A percentile compares a stretch with the other conserved stretches of the same genome.
These are phyloP conservation scores for Mola mola DNA, from an alignment of 2,113 vertebrate genomes.

Conservation along the genomic window DNA sequence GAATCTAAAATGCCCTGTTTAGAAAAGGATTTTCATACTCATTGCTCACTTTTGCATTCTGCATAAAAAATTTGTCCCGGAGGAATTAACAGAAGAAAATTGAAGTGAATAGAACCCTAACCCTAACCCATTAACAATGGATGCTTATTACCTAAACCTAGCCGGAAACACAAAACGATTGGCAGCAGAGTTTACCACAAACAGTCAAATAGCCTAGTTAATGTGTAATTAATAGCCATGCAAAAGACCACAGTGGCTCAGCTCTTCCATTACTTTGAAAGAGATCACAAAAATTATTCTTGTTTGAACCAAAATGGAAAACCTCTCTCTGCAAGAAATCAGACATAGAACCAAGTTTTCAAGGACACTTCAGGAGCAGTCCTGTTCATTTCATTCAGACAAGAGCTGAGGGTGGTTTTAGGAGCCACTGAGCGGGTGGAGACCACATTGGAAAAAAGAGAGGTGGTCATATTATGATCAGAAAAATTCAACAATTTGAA, in stretches of 20 bases:
- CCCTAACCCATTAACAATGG: no score
- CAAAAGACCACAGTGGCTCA: background rate
- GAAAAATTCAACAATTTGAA: background rate
- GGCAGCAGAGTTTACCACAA: no score
- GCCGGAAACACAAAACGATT: no score
- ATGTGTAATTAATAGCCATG: constrained; percentile 9
- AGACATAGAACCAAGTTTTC: background rate
- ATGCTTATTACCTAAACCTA: no score
- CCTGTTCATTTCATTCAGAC: background rate
- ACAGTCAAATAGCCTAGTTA: background rate
- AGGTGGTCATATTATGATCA: no score
- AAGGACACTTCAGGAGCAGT: background rate
- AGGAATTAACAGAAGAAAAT: constrained; percentile 47
- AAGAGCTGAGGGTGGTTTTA: background rate
- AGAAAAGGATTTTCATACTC: constrained; percentile 25
- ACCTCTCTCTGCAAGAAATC: background rate
- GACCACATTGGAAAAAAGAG: background rate
- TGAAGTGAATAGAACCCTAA: constrained; percentile 54
- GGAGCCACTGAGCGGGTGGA: background rate
- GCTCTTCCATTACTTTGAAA: background rate
- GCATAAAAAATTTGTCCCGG: constrained; percentile 32
- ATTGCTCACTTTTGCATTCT: constrained; percentile 38
- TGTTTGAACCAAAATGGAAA: background rate
- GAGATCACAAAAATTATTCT: background rate
- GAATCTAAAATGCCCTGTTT: constrained; percentile 42